Conservation (phyloP, 2,888 invertebrate species). For the Drosophila diplacantha region DNA sequence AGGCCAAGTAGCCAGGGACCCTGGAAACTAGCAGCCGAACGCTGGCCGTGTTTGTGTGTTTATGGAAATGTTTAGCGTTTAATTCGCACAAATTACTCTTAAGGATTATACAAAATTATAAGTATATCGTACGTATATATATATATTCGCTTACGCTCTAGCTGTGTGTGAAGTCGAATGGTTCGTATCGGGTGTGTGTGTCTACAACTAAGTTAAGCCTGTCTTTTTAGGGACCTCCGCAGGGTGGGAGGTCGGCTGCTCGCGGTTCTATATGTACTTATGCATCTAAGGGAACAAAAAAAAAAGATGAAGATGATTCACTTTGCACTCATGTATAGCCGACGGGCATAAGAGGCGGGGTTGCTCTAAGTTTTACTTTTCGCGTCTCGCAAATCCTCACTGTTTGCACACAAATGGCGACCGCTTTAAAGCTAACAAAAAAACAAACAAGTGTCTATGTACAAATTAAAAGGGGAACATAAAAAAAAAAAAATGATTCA, state of each 20-base stretch:
- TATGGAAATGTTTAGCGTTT: constrained; percentile 45
- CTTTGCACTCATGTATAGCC: constrained; percentile 8
- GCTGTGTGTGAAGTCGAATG: constrained; percentile 13
- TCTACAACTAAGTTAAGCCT: constrained; percentile 13
- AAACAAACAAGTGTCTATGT: constrained; percentile 40
- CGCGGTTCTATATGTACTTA: not conserved
- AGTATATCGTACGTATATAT: constrained; percentile 29
- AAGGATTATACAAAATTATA: constrained; percentile 31
- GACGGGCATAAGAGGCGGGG: constrained; percentile 1
- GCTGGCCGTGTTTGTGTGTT: not conserved
- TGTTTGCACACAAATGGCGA: constrained; percentile 58
- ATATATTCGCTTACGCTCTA: constrained; percentile 29
- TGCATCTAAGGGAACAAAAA: constrained; percentile 6
- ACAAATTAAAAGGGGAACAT: constrained; percentile 18
- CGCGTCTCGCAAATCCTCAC: constrained; percentile 29
- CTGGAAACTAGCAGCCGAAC: not conserved
- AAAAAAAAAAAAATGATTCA: not conserved
- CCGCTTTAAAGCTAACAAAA: constrained; percentile 55
- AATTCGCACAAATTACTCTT: constrained; percentile 47
- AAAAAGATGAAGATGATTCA: not conserved
- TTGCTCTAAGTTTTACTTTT: constrained; percentile 56
- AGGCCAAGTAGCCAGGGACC: not conserved
- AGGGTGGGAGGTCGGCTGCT: constrained; percentile 12
- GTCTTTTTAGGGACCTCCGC: constrained; percentile 20
- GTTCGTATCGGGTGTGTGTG: constrained; percentile 9